A percentile compares a stretch with the other conserved stretches of the same genome.
These are phyloP conservation scores for Branchipolynoe longqiensis DNA, from an alignment of 2,888 invertebrate genomes.

Conservation along the genomic window DNA sequence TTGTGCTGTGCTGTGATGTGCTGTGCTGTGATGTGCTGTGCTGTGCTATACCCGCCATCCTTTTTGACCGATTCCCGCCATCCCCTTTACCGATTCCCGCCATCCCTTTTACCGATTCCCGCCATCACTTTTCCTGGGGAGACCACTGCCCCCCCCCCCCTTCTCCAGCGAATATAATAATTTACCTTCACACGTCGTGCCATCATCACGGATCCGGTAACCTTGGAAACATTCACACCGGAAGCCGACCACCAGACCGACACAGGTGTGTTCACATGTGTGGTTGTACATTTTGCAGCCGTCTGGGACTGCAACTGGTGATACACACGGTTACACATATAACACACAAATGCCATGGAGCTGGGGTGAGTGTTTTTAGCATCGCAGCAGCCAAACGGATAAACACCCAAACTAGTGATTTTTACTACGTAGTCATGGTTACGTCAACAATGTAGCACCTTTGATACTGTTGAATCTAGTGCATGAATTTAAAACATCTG, in stretches of 20 bases:
- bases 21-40: background rate
- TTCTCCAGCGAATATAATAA: no score
- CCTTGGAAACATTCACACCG: constrained; percentile 9
- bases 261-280: background rate
- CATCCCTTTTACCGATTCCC: no score
- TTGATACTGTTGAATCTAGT: background rate
- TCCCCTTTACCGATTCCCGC: no score
- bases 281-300: background rate
- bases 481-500: background rate
- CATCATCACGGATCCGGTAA: background rate
- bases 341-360: background rate
- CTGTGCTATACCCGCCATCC: background rate
- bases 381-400: background rate
- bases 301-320: background rate
- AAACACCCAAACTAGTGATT: background rate
- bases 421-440: background rate
- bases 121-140: no score
- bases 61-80: no score
- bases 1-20: background rate
- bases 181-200: background rate
- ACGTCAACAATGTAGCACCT: background rate
- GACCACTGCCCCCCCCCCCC: no score
- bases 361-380: background rate
- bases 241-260: background rate
- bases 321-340: background rate